phyloP scores from a whole-genome alignment of 2,797 vertebrate species.

The Anolis apletophallus region DNA sequence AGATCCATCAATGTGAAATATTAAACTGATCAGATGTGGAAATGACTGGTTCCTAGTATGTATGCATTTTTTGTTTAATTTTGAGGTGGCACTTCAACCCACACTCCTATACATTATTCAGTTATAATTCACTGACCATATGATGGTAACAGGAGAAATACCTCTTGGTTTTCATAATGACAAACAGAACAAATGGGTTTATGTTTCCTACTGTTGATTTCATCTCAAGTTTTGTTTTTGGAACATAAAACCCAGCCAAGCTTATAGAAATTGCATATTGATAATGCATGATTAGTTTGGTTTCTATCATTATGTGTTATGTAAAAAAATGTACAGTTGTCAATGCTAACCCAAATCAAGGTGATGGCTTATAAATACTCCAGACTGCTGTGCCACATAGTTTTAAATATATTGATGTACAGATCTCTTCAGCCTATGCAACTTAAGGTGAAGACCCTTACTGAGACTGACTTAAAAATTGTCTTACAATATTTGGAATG shows the following conservation, averaged over 20 bases:
- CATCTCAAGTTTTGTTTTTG: constrained; percentile 65
- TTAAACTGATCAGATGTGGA: not conserved
- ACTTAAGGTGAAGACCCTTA: constrained; percentile 60
- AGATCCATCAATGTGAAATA: constrained; percentile 17
- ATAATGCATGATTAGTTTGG: constrained; percentile 79
- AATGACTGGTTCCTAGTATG: not conserved
- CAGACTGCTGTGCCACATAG: constrained; percentile 68
- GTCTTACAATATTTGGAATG: constrained; percentile 37
- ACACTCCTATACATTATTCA: constrained; percentile 62
- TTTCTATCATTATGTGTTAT: constrained; percentile 82
- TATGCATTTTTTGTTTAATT: not conserved
- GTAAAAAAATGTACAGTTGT: constrained; percentile 85
- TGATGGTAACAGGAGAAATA: constrained; percentile 56
- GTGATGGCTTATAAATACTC: constrained; percentile 79
- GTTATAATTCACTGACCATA: constrained; percentile 39
- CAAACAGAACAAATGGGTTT: not conserved
- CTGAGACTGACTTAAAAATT: constrained; percentile 45
- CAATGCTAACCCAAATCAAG: constrained; percentile 76
- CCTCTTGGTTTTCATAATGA: constrained; percentile 43
- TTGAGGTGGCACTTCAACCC: constrained; percentile 26
- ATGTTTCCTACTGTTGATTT: constrained; percentile 46
- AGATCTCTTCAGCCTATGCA: constrained; percentile 75
- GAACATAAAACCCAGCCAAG: constrained; percentile 61
- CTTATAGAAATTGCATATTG: constrained; percentile 76
- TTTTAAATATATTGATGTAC: constrained; percentile 66